A percentile compares a stretch with the other conserved stretches of the same genome.
These are phyloP conservation scores for Hololepta plana DNA, from an alignment of 2,888 invertebrate species.

Conservation along the genomic window DNA sequence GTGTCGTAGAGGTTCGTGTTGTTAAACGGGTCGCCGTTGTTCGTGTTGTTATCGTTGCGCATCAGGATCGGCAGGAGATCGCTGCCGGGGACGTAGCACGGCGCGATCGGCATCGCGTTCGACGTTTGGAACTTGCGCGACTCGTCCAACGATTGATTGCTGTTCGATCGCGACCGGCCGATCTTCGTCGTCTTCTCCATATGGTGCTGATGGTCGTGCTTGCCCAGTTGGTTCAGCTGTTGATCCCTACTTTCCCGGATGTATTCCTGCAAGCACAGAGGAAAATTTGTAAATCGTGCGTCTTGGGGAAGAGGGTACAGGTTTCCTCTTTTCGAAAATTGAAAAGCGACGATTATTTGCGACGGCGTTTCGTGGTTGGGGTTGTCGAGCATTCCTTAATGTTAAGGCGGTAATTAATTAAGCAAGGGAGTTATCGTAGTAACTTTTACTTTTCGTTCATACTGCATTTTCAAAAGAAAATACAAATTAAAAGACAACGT, in stretches of 20 bases:
- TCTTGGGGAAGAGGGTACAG: no score
- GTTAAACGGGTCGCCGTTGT: slow-evolving; percentile 19
- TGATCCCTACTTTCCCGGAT: slow-evolving; percentile 67
- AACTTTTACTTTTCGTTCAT: no score
- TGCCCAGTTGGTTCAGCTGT: slow-evolving; percentile 49
- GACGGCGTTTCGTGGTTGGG: no score
- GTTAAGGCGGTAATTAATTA: no score
- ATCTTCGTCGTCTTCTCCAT: slow-evolving; percentile 14
- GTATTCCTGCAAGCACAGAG: slow-evolving; percentile 49
- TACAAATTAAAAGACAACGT: no score
- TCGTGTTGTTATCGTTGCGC: slow-evolving; percentile 18
- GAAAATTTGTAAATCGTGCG: no score
- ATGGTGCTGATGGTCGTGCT: slow-evolving; percentile 18
- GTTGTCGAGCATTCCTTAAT: no score
- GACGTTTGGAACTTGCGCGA: slow-evolving; percentile 16
- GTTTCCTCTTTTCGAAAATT: no score
- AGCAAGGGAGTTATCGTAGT: no score
- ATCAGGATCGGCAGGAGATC: slow-evolving; percentile 26
- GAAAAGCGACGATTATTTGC: no score
- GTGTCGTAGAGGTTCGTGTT: slow-evolving; percentile 9
- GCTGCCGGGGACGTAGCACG: slow-evolving; percentile 31
- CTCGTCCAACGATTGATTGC: slow-evolving; percentile 17
- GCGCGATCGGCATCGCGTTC: slow-evolving; percentile 14
- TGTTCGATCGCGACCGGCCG: slow-evolving; percentile 18
- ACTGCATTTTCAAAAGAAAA: no score